Evolutionary conservation across 2,113 vertebrate species (phyloP).

Genomic region (Promerops cafer): DNA sequence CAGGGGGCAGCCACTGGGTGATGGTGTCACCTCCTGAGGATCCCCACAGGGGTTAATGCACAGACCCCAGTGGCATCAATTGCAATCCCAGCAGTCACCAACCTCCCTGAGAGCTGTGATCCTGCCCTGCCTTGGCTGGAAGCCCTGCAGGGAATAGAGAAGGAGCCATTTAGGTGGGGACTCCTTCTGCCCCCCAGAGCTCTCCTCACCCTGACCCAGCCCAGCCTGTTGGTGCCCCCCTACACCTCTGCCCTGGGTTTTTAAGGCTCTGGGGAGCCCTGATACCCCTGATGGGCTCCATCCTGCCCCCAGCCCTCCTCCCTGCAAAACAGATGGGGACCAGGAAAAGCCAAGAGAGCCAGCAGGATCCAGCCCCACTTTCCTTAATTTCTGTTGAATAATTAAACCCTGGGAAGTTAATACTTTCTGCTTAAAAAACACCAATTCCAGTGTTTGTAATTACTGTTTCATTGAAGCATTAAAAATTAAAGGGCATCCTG

Average conservation of each 20-base stretch:
- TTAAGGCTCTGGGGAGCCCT: background rate
- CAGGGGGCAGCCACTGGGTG: background rate
- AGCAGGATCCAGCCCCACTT: background rate
- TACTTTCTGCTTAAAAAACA: constrained; percentile 55
- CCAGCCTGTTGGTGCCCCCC: accelerated
- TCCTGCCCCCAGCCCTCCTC: background rate
- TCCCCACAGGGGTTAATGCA: background rate
- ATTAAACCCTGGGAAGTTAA: constrained; percentile 70
- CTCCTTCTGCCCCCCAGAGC: background rate
- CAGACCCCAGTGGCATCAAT: accelerated
- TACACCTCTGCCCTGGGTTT: background rate
- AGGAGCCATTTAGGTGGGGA: background rate
- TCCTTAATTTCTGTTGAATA: constrained; percentile 72
- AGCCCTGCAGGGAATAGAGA: background rate
- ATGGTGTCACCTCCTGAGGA: background rate
- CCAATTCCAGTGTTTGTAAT: constrained; percentile 45
- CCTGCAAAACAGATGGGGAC: background rate
- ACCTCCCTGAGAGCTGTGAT: background rate
- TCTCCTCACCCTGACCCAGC: background rate
- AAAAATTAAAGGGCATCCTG: constrained; percentile 7
- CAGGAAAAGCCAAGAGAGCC: background rate
- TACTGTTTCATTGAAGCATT: constrained; percentile 49
- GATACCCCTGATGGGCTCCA: background rate
- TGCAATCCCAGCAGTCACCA: background rate
- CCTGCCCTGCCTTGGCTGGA: background rate